phyloP scores from a whole-genome alignment of 2,113 vertebrate species.

The Boulengeromyrus knoepffleri region DNA sequence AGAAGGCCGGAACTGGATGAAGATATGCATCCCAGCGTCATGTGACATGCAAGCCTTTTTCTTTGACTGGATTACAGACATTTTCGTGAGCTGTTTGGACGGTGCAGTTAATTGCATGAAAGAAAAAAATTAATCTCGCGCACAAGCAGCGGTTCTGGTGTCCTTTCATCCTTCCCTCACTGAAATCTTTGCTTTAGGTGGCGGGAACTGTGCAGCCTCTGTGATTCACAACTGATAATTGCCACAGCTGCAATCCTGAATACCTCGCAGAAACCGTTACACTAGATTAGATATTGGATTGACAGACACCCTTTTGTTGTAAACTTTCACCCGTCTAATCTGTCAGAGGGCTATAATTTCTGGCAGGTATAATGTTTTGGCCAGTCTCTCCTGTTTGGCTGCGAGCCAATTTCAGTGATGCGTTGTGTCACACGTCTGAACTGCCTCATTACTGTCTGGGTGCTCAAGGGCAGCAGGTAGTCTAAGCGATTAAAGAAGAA shows the following conservation, averaged over 20 bases:
- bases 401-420: not conserved
- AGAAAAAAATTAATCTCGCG: not conserved
- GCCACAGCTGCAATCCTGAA: not conserved
- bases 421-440: not conserved
- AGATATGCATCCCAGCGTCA: not conserved
- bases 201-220: not conserved
- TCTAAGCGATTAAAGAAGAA: not conserved
- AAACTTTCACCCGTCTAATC: not conserved
- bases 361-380: not conserved
- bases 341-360: not conserved
- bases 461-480: not conserved
- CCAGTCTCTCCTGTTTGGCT: not conserved
- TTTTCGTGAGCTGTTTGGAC: not conserved
- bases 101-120: not conserved
- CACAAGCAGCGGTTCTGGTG: not conserved
- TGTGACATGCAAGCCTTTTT: not conserved
- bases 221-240: not conserved
- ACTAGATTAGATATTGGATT: not conserved
- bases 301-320: not conserved
- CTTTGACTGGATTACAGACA: not conserved
- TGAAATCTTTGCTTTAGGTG: not conserved
- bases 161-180: not conserved
- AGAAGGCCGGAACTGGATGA: not conserved
- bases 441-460: not conserved
- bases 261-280: not conserved